Evolutionary conservation across 64 coral and sea anemone genomes (phyloP), one percentile per base, ranked within the genome.

Genomic region (Dendronephthya gigantea): DNA sequence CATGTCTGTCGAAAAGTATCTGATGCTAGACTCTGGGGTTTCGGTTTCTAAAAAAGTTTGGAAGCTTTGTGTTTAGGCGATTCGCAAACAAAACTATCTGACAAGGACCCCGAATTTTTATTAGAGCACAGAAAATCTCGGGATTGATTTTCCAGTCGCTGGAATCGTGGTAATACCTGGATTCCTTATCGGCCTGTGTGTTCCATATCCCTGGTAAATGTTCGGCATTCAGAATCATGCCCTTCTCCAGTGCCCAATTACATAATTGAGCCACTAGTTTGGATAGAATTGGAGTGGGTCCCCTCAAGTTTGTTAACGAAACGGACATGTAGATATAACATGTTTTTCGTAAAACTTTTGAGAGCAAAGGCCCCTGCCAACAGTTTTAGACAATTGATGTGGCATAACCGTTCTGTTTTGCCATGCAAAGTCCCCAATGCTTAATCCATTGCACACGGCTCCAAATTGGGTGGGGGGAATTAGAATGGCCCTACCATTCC

Each of bases 21-120:
- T 16, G 25, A 85, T n/a, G 48, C 83, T 59, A 56, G 17, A 23
- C 48, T 47, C 48, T 35, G 48, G 35, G 49, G 49, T 16, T 59
- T 50, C 35, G 83, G 83, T 59, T 56, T 85, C 83, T 30, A 50
- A 85, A 25, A 32, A 56, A 85, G 48, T 9, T 55, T 52, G 83
- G 48, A 35, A 85, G 83, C 33, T 58, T 7, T 4, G 83, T 38
- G 22, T 49, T 56, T 34, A 85, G 83, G 35, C 83, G 51, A 38
- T 49, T 34, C n/a, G 83, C 83, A 85, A 85, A 59, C 23, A 75
- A 43, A 40, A 40, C 59, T 25, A 72, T 74, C 68, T 74, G 68
- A 74, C 68, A 74, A 25, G 68, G 68, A 35, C 68, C 68, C 68
- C 68, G 68, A 35, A 74, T 74, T 35, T 74, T 74, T 28, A 74